phyloP scores from a whole-genome alignment of 2,797 vertebrate species.

The Tauraco hartlaubi region DNA sequence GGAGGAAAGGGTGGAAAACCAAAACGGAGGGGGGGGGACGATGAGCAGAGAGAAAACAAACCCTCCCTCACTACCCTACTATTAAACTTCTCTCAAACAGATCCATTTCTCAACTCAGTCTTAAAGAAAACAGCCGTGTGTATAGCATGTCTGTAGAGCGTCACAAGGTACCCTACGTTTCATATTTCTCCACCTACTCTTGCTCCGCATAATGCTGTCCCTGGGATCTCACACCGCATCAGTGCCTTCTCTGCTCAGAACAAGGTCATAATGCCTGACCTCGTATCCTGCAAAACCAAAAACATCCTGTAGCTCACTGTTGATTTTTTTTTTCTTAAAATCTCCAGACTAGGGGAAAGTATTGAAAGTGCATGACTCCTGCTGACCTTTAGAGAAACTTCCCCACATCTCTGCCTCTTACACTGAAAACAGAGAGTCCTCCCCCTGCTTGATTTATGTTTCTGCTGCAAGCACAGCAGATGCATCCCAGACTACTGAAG shows the following conservation, averaged over 20 bases:
- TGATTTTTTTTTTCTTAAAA: not conserved
- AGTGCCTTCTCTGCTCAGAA: not conserved
- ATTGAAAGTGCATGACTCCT: not conserved
- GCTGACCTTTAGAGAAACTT: slow-evolving; percentile 30
- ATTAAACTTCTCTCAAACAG: not conserved
- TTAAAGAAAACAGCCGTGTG: not conserved
- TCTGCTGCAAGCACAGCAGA: not conserved
- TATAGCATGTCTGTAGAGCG: not conserved
- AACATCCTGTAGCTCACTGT: not conserved
- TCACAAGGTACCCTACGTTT: not conserved
- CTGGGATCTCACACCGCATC: not conserved
- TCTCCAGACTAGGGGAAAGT: not conserved
- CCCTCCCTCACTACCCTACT: not conserved
- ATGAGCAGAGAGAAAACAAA: not conserved
- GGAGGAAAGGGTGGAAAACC: not conserved
- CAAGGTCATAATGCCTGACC: not conserved
- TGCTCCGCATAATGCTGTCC: not conserved
- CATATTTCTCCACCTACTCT: not conserved
- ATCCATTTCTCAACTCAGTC: not conserved
- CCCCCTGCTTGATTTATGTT: not conserved
- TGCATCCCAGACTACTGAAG: not conserved
- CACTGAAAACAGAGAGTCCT: not conserved
- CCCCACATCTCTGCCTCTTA: not conserved
- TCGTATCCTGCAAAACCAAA: not conserved
- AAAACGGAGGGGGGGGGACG: not conserved